A percentile compares a stretch with the other conserved stretches of the same genome.
These are phyloP conservation scores for Hippoglossus hippoglossus DNA, from an alignment of 2,797 vertebrate genomes.

Conservation along the genomic window DNA sequence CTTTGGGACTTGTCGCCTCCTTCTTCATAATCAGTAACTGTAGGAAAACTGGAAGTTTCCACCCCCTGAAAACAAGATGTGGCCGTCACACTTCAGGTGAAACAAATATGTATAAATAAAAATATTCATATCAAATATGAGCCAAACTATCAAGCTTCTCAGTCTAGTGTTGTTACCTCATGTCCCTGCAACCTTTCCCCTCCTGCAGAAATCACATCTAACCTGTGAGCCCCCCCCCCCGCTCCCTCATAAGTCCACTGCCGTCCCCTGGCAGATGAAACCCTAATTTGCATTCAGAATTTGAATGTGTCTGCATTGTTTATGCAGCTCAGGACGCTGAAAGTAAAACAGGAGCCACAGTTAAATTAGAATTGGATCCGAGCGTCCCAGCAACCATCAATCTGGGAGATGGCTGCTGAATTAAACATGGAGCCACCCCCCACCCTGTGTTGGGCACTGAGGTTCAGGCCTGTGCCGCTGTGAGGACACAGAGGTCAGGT, in stretches of 20 bases:
- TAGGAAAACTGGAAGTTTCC: neutral
- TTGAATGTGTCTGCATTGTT: constrained; percentile 43
- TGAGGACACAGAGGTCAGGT: constrained; percentile 6
- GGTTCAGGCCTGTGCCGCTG: constrained; percentile 15
- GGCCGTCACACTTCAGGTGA: neutral
- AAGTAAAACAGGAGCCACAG: constrained; percentile 38
- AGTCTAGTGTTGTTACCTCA: neutral
- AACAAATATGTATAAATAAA: neutral
- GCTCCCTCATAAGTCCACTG: constrained; percentile 18
- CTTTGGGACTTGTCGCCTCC: no score
- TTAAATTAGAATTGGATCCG: constrained; percentile 20
- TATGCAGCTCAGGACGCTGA: constrained; percentile 10
- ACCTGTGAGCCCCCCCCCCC: constrained; percentile 1
- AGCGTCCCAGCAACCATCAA: constrained; percentile 41
- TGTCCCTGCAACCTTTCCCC: neutral
- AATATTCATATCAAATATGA: constrained; percentile 3
- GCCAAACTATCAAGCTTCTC: constrained; percentile 1
- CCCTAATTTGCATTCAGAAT: constrained; percentile 54
- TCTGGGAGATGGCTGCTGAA: constrained; percentile 51
- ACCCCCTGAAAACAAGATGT: no score
- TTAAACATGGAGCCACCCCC: constrained; percentile 54
- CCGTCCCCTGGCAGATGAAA: neutral
- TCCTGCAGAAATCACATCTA: constrained; percentile 10
- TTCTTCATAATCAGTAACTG: neutral
- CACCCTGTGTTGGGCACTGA: neutral